A percentile compares a stretch with the other conserved stretches of the same genome.
Evolutionary conservation across 2,888 invertebrate genomes (phyloP).

Genomic region (Andrena camellia): DNA sequence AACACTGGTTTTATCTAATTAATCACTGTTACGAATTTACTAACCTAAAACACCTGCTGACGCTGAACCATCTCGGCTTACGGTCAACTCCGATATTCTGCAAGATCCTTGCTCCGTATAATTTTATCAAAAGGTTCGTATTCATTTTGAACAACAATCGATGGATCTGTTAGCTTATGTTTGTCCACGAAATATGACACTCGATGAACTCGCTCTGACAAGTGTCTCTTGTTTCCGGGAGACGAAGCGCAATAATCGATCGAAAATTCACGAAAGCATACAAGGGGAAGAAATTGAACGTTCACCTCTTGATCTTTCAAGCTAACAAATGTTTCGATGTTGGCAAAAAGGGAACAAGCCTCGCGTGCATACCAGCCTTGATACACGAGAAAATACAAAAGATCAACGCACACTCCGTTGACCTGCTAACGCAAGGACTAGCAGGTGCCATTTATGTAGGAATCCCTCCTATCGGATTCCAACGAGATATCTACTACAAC

Average conservation of each 20-base stretch:
- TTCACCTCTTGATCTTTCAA: too few species aligned
- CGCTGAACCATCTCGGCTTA: constrained; percentile 72
- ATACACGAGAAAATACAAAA: constrained; percentile 25
- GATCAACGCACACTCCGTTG: constrained; percentile 60
- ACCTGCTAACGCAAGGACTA: constrained; percentile 50
- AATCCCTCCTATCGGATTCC: constrained; percentile 56
- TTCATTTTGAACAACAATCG: constrained; percentile 70
- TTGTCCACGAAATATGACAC: background rate
- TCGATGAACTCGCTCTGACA: background rate
- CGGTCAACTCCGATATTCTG: constrained; percentile 66
- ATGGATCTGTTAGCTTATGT: background rate
- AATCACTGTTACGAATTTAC: constrained; percentile 44
- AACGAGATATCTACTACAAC: constrained; percentile 13
- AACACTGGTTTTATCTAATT: background rate
- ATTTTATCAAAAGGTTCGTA: constrained; percentile 76
- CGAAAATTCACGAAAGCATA: background rate
- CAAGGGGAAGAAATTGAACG: background rate
- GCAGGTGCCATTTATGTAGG: constrained; percentile 60
- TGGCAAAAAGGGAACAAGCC: background rate
- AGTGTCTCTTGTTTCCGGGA: background rate
- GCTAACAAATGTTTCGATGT: background rate
- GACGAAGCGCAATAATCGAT: background rate
- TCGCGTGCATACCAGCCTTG: background rate
- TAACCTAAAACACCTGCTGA: constrained; percentile 80
- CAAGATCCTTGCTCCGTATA: constrained; percentile 73